phyloP scores from a whole-genome alignment of 2,797 vertebrate species.

The Lagocephalus sceleratus region DNA sequence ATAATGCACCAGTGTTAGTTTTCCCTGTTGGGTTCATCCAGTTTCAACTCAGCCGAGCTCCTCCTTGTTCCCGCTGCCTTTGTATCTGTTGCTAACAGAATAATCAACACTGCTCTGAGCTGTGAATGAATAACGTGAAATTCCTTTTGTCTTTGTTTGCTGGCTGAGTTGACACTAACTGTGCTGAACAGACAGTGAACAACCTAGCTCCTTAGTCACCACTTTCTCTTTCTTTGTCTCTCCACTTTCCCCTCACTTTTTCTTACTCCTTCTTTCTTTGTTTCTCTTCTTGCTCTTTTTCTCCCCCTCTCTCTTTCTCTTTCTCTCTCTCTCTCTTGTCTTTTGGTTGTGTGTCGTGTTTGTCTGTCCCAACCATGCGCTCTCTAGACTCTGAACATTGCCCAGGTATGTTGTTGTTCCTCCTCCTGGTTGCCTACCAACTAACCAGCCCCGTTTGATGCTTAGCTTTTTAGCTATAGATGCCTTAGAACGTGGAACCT shows the following conservation, averaged over 20 bases:
- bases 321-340: constrained; percentile 67
- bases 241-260: constrained; percentile 72
- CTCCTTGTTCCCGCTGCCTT: background rate
- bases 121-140: constrained; percentile 15
- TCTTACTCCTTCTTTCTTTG: constrained; percentile 71
- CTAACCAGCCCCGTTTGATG: constrained; percentile 91
- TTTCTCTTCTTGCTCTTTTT: constrained; percentile 28
- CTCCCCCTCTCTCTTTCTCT: constrained; percentile 57
- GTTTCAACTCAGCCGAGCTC: constrained; percentile 58
- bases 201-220: constrained; percentile 96
- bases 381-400: constrained; percentile 99
- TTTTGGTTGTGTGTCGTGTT: constrained; percentile 91
- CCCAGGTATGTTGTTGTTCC: constrained; percentile 99
- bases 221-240: constrained; percentile 84
- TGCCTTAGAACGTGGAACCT: constrained; percentile 48
- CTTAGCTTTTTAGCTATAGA: constrained; percentile 79
- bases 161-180: constrained; percentile 61
- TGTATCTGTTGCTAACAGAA: constrained; percentile 8
- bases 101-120: background rate
- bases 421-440: constrained; percentile 89
- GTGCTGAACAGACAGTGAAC: constrained; percentile 82
- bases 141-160: constrained; percentile 62
- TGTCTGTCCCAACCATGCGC: constrained; percentile 90
- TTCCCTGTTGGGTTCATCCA: constrained; percentile 59
- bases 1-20: constrained; percentile 63